Evolutionary conservation across 2,797 vertebrate genomes (phyloP).

Genomic region (Chaetodon trifasciatus): DNA sequence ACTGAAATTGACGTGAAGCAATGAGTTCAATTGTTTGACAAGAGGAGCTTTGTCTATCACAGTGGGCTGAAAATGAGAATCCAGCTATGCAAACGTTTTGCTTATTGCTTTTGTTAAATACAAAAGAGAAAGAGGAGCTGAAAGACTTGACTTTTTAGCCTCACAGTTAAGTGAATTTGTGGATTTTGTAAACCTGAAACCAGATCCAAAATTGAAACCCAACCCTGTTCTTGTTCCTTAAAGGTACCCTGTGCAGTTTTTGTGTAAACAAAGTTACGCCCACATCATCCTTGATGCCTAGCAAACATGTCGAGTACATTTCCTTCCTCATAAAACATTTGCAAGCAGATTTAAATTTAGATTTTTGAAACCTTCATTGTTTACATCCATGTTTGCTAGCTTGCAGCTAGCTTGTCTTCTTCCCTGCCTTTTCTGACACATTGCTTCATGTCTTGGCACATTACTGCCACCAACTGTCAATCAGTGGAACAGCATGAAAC

Average conservation of each 20-base stretch:
- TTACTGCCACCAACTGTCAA: no score
- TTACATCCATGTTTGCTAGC: no score
- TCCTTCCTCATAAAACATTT: no score
- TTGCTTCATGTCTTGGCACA: no score
- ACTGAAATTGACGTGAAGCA: neutral
- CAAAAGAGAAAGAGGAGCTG: neutral
- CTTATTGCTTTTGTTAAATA: neutral
- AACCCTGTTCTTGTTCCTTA: neutral
- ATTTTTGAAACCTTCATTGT: neutral
- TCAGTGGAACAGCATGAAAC: neutral
- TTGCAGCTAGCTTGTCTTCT: no score
- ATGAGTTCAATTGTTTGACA: neutral
- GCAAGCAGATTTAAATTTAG: neutral
- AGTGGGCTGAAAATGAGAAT: neutral
- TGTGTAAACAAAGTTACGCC: neutral
- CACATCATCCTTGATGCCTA: neutral
- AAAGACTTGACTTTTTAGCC: neutral
- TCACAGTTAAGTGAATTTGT: rapidly evolving
- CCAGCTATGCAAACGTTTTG: neutral
- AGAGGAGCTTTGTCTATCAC: no score
- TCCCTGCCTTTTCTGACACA: no score
- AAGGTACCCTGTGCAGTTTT: conserved; percentile 1
- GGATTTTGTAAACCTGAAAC: neutral
- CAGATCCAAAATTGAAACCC: neutral
- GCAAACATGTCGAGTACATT: no score